phyloP scores from a whole-genome alignment of 2,113 vertebrate genomes.

The Serilophus lunatus region DNA sequence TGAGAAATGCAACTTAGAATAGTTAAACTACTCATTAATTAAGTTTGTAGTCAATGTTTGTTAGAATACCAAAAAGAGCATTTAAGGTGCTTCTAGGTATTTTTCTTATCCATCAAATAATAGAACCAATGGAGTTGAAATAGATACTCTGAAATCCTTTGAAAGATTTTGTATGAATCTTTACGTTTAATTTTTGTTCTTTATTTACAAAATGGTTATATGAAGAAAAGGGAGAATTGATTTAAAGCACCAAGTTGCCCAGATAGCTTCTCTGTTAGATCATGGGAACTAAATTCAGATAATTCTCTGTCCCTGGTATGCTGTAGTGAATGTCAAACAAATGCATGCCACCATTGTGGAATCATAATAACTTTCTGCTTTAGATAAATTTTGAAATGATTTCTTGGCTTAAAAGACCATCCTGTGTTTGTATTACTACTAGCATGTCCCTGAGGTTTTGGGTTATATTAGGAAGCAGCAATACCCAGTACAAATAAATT shows the following conservation, averaged over 20 bases:
- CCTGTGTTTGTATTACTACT: constrained; percentile 40
- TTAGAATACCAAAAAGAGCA: background rate
- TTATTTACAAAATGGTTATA: background rate
- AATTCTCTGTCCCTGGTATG: background rate
- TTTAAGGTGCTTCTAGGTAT: background rate
- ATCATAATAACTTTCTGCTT: constrained; percentile 52
- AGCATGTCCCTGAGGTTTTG: background rate
- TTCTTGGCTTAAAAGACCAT: constrained; percentile 31
- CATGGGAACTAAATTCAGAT: constrained; percentile 51
- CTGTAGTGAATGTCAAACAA: constrained; percentile 36
- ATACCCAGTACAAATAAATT: constrained; percentile 38
- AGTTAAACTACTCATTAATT: background rate
- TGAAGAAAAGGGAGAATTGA: background rate
- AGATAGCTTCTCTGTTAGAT: constrained; percentile 48
- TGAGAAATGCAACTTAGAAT: background rate
- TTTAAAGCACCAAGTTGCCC: background rate
- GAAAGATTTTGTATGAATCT: background rate
- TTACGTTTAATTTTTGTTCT: background rate
- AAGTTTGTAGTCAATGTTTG: background rate
- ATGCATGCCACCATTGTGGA: constrained; percentile 44
- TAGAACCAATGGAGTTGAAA: background rate
- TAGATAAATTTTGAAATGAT: constrained; percentile 39
- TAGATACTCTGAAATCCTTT: background rate
- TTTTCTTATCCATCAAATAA: background rate
- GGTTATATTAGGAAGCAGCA: constrained; percentile 50